phyloP scores from a whole-genome alignment of 2,888 invertebrate species.

The Minunthozetes semirufus region DNA sequence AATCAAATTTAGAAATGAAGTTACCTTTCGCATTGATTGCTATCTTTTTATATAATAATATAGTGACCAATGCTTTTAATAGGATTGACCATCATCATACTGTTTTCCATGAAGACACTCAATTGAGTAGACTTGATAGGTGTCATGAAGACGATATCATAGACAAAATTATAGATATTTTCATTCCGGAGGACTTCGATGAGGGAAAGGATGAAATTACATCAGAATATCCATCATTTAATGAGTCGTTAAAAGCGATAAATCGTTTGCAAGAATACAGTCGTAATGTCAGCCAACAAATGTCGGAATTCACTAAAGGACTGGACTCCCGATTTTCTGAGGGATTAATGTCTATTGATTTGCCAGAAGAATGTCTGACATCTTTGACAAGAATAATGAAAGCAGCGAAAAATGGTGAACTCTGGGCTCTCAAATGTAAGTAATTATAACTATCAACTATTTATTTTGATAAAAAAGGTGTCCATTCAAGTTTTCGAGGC shows the following conservation, averaged over 20 bases:
- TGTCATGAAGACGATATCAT: background rate
- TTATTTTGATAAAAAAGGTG: background rate
- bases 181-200: conserved; percentile 2
- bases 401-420: background rate
- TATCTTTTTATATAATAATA: too few relatives aligned
- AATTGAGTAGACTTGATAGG: too few relatives aligned
- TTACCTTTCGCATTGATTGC: too few relatives aligned
- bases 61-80: too few relatives aligned
- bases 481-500: background rate
- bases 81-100: too few relatives aligned
- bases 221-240: background rate
- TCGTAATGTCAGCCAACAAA: background rate
- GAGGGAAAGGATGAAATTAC: background rate
- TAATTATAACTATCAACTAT: background rate
- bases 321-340: background rate
- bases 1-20: too few relatives aligned
- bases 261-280: background rate
- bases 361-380: background rate
- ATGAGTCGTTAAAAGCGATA: background rate
- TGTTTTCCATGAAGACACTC: too few relatives aligned
- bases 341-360: background rate
- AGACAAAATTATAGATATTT: background rate
- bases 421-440: conserved; percentile 1
- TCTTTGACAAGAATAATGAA: background rate
- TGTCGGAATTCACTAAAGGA: background rate